These are phyloP conservation scores for Sussaba pulchella DNA, from an alignment of 2,888 invertebrate genomes.

Conservation along the genomic window DNA sequence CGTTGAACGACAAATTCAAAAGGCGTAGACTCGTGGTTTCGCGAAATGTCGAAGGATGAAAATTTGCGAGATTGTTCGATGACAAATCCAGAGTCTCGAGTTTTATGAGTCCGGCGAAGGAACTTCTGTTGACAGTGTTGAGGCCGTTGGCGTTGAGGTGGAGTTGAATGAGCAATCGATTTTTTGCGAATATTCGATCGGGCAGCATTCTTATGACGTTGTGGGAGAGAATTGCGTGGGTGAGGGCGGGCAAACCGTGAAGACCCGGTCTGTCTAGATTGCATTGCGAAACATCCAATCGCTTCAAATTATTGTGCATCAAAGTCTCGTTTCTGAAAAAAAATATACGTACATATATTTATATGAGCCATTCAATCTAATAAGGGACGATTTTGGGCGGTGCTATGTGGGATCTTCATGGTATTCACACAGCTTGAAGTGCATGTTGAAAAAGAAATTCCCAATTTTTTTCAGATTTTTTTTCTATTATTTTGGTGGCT, in stretches of 20 bases:
- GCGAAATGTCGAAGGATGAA: slow-evolving; percentile 87
- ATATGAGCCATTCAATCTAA: too few species aligned
- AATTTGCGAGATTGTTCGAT: slow-evolving; percentile 87
- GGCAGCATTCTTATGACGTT: slow-evolving; percentile 88
- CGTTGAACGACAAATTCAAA: slow-evolving; percentile 86
- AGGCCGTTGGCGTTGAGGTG: slow-evolving; percentile 90
- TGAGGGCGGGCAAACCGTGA: slow-evolving; percentile 87
- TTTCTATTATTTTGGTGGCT: too few species aligned
- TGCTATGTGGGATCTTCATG: too few species aligned
- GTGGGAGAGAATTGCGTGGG: slow-evolving; percentile 86
- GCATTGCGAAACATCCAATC: slow-evolving; percentile 79
- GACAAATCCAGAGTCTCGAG: slow-evolving; percentile 89
- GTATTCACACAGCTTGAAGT: too few species aligned
- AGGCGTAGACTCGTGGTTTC: slow-evolving; percentile 87
- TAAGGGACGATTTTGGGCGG: too few species aligned
- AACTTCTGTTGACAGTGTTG: slow-evolving; percentile 86
- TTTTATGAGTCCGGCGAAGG: slow-evolving; percentile 87
- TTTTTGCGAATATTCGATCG: slow-evolving; percentile 87
- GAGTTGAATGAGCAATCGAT: slow-evolving; percentile 86
- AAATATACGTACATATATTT: background rate
- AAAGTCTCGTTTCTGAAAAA: slow-evolving; percentile 75
- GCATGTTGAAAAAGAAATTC: too few species aligned
- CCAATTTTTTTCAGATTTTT: too few species aligned
- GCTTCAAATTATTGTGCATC: slow-evolving; percentile 76
- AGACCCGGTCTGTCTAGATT: slow-evolving; percentile 84